Evolutionary conservation across 1,140 invertebrate species (phyloP).

Genomic region (Diabrotica virgifera): DNA sequence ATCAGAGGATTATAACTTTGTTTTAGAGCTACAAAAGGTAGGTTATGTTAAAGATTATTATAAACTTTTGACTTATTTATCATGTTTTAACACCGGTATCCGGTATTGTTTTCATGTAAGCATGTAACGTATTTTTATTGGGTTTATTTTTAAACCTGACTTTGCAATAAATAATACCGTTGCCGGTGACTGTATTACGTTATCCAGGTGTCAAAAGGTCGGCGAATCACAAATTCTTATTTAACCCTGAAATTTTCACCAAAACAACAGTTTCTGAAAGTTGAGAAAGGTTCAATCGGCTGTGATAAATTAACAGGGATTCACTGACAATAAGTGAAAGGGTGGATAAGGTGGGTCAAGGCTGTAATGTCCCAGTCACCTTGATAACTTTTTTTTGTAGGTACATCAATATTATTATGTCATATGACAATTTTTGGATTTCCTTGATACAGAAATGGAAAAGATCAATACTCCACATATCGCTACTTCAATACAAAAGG

Average conservation of each 20-base stretch:
- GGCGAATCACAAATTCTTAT: background rate
- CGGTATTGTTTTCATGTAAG: too few species aligned
- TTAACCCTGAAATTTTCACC: too few species aligned
- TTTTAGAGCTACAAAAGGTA: background rate
- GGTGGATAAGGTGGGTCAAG: background rate
- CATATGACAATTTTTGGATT: too few species aligned
- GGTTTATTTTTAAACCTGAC: background rate
- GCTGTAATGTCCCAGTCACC: slow-evolving; percentile 1
- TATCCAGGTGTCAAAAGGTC: slow-evolving; percentile 1
- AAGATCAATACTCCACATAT: too few species aligned
- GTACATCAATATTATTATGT: background rate
- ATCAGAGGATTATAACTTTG: background rate
- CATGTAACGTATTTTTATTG: background rate
- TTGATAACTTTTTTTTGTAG: background rate
- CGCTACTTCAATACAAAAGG: too few species aligned
- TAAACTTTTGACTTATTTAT: too few species aligned
- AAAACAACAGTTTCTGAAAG: background rate
- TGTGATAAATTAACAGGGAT: background rate
- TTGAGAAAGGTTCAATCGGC: background rate
- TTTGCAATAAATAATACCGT: background rate
- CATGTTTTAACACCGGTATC: background rate
- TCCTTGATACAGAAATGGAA: too few species aligned
- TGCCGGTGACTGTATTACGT: background rate
- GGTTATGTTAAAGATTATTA: background rate
- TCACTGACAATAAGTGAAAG: background rate